Evolutionary conservation across 2,888 invertebrate genomes (phyloP).

Genomic region (Cephus pygmeus): DNA sequence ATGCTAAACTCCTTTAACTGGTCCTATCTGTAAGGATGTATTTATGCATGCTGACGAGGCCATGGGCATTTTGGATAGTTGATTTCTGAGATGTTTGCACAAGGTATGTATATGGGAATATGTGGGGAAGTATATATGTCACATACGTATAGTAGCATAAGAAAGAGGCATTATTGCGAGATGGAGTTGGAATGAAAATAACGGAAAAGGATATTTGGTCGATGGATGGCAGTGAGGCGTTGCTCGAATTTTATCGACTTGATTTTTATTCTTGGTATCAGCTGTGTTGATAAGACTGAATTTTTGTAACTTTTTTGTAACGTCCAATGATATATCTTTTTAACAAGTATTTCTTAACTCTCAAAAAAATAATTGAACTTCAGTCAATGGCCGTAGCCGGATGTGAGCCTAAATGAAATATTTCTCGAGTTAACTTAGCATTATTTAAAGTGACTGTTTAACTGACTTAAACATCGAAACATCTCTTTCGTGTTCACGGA

Average conservation of each 20-base stretch:
- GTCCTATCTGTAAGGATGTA: constrained; percentile 17
- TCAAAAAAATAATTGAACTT: neutral
- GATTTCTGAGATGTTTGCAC: neutral
- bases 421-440: neutral
- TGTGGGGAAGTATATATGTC: neutral
- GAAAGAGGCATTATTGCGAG: neutral
- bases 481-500: neutral
- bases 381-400: neutral
- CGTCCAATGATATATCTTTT: neutral
- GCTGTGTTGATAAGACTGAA: neutral
- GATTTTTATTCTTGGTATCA: neutral
- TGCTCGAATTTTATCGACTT: neutral
- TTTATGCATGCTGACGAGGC: constrained; percentile 2
- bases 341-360: neutral
- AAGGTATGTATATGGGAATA: neutral
- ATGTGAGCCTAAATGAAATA: neutral
- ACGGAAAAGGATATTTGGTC: neutral
- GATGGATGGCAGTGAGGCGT: neutral
- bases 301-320: neutral
- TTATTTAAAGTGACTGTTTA: neutral
- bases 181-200: neutral
- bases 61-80: neutral
- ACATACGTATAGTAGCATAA: neutral
- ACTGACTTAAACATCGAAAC: neutral
- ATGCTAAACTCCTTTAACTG: constrained; percentile 21